Evolutionary conservation across 2,888 invertebrate species (phyloP).

Genomic region (Furcula furcula): DNA sequence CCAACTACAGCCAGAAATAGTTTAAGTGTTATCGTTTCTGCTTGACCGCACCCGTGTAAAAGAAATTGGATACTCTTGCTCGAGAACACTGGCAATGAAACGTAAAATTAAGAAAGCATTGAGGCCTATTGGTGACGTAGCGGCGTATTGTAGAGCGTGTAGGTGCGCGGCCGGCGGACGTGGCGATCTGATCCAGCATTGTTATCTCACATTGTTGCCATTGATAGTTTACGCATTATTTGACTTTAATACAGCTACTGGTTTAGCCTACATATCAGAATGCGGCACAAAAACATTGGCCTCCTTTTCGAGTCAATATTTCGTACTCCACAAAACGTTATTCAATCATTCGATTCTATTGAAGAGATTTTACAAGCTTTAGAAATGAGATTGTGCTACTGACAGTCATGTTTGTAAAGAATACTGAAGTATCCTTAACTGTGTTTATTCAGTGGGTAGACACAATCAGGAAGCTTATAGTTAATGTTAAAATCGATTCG

Average conservation of each 20-base stretch:
- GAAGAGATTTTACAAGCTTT: constrained; percentile 12
- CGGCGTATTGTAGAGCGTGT: constrained; percentile 25
- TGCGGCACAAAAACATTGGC: constrained; percentile 14
- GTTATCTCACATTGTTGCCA: constrained; percentile 53
- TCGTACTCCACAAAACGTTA: constrained; percentile 17
- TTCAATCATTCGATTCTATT: constrained; percentile 15
- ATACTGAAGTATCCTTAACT: constrained; percentile 16
- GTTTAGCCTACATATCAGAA: constrained; percentile 27
- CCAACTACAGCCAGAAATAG: constrained; percentile 55
- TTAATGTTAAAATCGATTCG: constrained; percentile 19
- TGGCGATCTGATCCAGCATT: constrained; percentile 36
- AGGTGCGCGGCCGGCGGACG: constrained; percentile 24
- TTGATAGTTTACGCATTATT: constrained; percentile 55
- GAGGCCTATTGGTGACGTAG: constrained; percentile 49
- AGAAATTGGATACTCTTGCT: constrained; percentile 73
- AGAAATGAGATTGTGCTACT: constrained; percentile 13
- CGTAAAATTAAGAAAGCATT: constrained; percentile 70
- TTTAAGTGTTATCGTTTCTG: constrained; percentile 65
- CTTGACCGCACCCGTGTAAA: constrained; percentile 60
- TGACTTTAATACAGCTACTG: constrained; percentile 49
- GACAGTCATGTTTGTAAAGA: constrained; percentile 13
- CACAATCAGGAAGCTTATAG: constrained; percentile 30
- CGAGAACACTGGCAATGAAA: constrained; percentile 68
- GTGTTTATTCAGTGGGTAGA: not conserved
- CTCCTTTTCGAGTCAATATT: constrained; percentile 6